Conservation (phyloP, 1,140 invertebrate genomes). For the Aphelinus atriplicis region DNA sequence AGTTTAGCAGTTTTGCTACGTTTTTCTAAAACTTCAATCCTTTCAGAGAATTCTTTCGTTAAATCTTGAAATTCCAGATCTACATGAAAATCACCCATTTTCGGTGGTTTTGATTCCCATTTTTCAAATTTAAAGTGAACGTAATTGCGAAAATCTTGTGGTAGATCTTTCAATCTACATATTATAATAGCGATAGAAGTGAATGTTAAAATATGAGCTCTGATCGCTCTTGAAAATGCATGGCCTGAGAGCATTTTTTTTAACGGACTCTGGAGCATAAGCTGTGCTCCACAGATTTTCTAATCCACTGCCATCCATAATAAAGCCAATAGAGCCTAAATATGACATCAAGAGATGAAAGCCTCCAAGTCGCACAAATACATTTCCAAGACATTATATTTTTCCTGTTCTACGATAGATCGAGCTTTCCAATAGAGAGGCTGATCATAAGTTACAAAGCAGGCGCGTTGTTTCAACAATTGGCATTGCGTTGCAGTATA, state of each 20-base stretch:
- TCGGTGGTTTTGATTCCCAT: neutral
- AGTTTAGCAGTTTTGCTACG: constrained; percentile 31
- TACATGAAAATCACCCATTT: neutral
- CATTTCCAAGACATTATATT: constrained; percentile 26
- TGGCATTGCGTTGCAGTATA: neutral
- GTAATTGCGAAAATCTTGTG: neutral
- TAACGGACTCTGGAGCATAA: constrained; percentile 54
- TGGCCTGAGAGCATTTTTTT: constrained; percentile 57
- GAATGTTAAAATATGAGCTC: constrained; percentile 47
- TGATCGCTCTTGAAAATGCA: constrained; percentile 52
- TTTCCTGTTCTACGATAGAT: constrained; percentile 35
- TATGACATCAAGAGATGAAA: constrained; percentile 59
- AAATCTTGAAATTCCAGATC: neutral
- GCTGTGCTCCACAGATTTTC: constrained; percentile 51
- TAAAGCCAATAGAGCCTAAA: constrained; percentile 56
- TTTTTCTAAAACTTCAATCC: constrained; percentile 41
- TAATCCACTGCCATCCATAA: constrained; percentile 60
- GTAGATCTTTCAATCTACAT: constrained; percentile 20
- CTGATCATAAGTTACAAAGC: constrained; percentile 54
- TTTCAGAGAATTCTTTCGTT: neutral
- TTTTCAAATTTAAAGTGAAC: neutral
- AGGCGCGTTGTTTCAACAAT: neutral
- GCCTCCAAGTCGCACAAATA: constrained; percentile 46
- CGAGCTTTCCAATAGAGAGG: constrained; percentile 43
- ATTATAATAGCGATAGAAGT: constrained; percentile 50